Evolutionary conservation across 2,888 invertebrate genomes (phyloP).

Genomic region (Synergus gifuensis): DNA sequence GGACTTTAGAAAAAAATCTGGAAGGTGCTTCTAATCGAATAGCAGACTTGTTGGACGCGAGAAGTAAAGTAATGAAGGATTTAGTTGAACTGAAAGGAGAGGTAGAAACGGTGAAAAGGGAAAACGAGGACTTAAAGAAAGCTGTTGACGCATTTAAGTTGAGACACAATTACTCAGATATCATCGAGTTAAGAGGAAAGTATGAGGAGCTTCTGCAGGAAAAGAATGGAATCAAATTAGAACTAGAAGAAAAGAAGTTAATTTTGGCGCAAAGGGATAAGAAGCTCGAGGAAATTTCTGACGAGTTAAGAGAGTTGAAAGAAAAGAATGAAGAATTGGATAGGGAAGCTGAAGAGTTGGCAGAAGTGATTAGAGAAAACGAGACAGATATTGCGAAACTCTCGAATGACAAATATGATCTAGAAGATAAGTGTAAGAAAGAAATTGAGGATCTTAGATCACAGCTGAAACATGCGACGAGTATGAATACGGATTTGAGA

Average conservation of each 20-base stretch:
- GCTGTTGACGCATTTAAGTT: slow-evolving; percentile 54
- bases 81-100: slow-evolving; percentile 58
- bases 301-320: slow-evolving; percentile 74
- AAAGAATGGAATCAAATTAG: slow-evolving; percentile 71
- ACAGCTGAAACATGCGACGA: not conserved
- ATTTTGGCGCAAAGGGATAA: slow-evolving; percentile 41
- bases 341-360: slow-evolving; percentile 77
- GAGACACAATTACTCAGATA: slow-evolving; percentile 54
- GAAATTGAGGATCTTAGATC: not conserved
- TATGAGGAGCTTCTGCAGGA: slow-evolving; percentile 62
- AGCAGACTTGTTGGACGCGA: slow-evolving; percentile 65
- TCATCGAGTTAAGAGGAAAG: slow-evolving; percentile 56
- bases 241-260: slow-evolving; percentile 75
- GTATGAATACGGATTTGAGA: slow-evolving; percentile 5
- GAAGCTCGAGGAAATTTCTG: not conserved
- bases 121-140: slow-evolving; percentile 62
- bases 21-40: slow-evolving; percentile 73
- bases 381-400: slow-evolving; percentile 59
- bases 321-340: slow-evolving; percentile 77
- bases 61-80: slow-evolving; percentile 63
- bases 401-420: slow-evolving; percentile 70
- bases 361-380: slow-evolving; percentile 55
- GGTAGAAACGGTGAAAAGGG: slow-evolving; percentile 56
- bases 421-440: slow-evolving; percentile 65
- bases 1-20: slow-evolving; percentile 68